Percentiles rank a stretch among this genome's conserved stretches.
These are phyloP conservation scores for Sternotherus odoratus DNA, from an alignment of 2,797 vertebrate genomes.

Conservation along the genomic window DNA sequence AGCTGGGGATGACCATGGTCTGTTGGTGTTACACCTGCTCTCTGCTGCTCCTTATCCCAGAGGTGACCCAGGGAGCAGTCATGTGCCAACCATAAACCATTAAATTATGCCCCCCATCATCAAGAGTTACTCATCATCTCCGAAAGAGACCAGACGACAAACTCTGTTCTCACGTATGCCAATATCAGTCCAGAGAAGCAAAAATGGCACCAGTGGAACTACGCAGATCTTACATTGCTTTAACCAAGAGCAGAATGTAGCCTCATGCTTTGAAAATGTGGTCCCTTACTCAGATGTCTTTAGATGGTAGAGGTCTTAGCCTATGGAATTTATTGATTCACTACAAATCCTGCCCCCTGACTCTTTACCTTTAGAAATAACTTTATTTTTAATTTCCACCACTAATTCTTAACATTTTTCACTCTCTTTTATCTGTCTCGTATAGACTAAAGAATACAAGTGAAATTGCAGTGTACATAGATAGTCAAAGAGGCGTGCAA, in stretches of 20 bases:
- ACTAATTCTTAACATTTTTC: constrained; percentile 65
- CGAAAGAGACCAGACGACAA: not conserved
- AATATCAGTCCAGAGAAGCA: not conserved
- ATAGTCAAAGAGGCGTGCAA: constrained; percentile 60
- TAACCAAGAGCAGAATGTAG: not conserved
- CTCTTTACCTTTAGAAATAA: constrained; percentile 69
- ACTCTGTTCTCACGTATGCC: not conserved
- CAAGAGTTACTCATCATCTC: no score
- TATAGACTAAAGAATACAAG: constrained; percentile 40
- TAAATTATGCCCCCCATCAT: no score
- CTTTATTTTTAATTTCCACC: constrained; percentile 68
- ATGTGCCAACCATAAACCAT: no score
- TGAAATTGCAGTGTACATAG: constrained; percentile 46
- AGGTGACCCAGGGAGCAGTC: no score
- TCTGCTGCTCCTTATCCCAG: no score
- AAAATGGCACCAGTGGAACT: not conserved
- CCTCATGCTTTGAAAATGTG: constrained; percentile 58
- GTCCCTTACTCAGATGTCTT: constrained; percentile 63
- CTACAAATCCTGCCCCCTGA: constrained; percentile 56
- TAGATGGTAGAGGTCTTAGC: not conserved
- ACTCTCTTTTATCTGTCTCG: constrained; percentile 60
- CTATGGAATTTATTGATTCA: not conserved
- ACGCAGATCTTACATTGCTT: not conserved
- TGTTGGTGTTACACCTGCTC: no score
- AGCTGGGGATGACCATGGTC: no score